Evolutionary conservation across 1,140 invertebrate species (phyloP).

Genomic region (Drosophila mayri): DNA sequence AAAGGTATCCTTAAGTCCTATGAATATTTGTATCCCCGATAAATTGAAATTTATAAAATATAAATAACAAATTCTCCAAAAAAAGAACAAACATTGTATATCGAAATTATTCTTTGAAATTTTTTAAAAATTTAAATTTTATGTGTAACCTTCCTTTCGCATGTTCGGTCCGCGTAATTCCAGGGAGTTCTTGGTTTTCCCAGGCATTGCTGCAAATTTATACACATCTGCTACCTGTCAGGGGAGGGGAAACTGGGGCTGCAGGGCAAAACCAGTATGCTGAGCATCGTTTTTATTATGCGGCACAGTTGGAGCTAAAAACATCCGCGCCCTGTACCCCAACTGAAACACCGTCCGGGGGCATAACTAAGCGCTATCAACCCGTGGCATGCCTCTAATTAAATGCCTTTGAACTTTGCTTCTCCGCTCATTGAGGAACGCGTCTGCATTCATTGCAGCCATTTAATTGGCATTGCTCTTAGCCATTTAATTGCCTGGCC

Average conservation of each 20-base stretch:
- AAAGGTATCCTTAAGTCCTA: too few relatives aligned
- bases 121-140: background rate
- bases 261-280: constrained; percentile 27
- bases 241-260: background rate
- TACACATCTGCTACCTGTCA: constrained; percentile 44
- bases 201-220: constrained; percentile 51
- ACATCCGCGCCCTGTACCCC: background rate
- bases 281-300: constrained; percentile 50
- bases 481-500: constrained; percentile 32
- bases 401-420: constrained; percentile 45
- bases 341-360: background rate
- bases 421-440: constrained; percentile 14
- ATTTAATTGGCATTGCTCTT: constrained; percentile 36
- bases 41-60: too few relatives aligned
- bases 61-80: too few relatives aligned
- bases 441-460: constrained; percentile 29
- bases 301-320: constrained; percentile 19
- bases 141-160: constrained; percentile 41
- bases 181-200: constrained; percentile 53
- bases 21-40: too few relatives aligned
- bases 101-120: background rate
- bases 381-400: constrained; percentile 44
- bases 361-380: constrained; percentile 39
- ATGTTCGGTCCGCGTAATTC: constrained; percentile 72
- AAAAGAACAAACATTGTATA: fast-evolving